phyloP scores from a whole-genome alignment of 2,888 invertebrate genomes.

The Maniola hyperantus region DNA sequence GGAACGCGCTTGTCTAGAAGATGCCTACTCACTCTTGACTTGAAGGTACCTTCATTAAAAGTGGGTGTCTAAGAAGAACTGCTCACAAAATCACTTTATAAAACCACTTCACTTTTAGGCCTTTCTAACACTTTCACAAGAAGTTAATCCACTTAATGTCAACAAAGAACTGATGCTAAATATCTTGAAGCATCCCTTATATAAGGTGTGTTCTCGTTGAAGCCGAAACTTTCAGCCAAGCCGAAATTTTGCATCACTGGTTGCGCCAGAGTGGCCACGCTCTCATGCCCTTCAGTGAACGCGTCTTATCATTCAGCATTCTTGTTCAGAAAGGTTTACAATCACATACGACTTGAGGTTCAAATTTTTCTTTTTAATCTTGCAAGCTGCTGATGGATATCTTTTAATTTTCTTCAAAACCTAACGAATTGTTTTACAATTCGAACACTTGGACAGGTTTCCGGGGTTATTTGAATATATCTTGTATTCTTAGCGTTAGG shows the following conservation, averaged over 20 bases:
- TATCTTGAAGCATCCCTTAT: constrained; percentile 48
- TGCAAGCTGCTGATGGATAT: neutral
- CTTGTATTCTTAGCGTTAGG: no score
- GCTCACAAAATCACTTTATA: no score
- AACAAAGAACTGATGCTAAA: constrained; percentile 50
- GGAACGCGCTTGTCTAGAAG: no score
- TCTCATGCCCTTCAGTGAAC: constrained; percentile 37
- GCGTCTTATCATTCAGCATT: constrained; percentile 18
- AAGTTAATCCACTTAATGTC: constrained; percentile 39
- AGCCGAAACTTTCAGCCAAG: constrained; percentile 59
- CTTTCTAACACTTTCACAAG: neutral
- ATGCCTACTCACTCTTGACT: no score
- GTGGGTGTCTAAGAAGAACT: no score
- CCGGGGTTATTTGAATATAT: no score
- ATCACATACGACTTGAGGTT: no score
- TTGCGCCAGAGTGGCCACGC: constrained; percentile 51
- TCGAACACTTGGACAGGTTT: no score
- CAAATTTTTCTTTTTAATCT: neutral
- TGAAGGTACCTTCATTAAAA: no score
- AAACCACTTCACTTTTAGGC: no score
- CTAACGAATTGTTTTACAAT: no score
- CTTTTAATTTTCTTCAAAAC: no score
- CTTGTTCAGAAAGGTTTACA: neutral
- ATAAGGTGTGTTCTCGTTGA: constrained; percentile 53
- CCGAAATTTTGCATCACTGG: constrained; percentile 53